phyloP scores from a whole-genome alignment of 2,797 vertebrate genomes.

The Gymnoscopelus microlampas region DNA sequence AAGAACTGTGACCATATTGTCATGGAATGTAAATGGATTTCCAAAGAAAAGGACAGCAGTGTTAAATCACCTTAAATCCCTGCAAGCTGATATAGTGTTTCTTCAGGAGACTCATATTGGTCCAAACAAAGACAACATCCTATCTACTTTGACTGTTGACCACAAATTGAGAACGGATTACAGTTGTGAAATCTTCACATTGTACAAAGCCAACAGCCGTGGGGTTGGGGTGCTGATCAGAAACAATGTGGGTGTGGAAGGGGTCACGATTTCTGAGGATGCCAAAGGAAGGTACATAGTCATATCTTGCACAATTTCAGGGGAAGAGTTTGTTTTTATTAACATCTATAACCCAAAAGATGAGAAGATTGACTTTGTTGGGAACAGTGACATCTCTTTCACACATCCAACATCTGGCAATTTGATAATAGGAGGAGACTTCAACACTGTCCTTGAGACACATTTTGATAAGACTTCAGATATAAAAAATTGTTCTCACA shows the following conservation, averaged over 20 bases:
- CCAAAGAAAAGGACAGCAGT: constrained; percentile 26
- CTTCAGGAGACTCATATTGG: constrained; percentile 48
- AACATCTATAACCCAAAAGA: constrained; percentile 42
- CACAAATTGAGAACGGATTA: constrained; percentile 23
- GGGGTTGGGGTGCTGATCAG: constrained; percentile 46
- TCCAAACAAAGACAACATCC: constrained; percentile 18
- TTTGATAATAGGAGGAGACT: constrained; percentile 42
- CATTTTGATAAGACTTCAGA: constrained; percentile 42
- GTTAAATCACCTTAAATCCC: constrained; percentile 15
- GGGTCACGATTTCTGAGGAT: constrained; percentile 23
- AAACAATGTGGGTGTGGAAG: constrained; percentile 19
- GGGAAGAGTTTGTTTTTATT: constrained; percentile 25
- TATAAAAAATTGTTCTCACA: constrained; percentile 30
- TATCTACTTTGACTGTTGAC: constrained; percentile 26
- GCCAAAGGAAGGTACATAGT: constrained; percentile 36
- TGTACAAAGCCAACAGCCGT: constrained; percentile 35
- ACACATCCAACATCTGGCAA: background rate
- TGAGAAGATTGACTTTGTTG: constrained; percentile 25
- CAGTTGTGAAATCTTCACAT: constrained; percentile 22
- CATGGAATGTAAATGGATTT: constrained; percentile 47
- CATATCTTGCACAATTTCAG: constrained; percentile 30
- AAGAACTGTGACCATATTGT: constrained; percentile 26
- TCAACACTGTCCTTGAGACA: constrained; percentile 41
- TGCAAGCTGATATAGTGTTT: constrained; percentile 40
- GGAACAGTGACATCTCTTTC: constrained; percentile 7